Conservation (phyloP, 2,888 invertebrate species). For the Scrobipalpa costella region DNA sequence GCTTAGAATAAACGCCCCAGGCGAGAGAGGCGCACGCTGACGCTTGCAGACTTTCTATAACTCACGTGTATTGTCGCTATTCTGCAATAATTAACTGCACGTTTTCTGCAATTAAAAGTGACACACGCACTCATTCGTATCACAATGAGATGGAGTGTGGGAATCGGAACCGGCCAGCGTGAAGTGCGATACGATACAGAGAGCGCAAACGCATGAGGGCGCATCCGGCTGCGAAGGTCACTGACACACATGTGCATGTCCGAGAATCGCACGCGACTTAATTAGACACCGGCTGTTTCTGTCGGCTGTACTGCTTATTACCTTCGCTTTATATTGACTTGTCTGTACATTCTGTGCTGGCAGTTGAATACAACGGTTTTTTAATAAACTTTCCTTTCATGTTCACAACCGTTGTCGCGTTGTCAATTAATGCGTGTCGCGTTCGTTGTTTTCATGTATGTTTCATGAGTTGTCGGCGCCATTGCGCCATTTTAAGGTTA, state of each 20-base stretch:
- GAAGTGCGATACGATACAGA: slow-evolving; percentile 47
- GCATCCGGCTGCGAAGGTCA: slow-evolving; percentile 70
- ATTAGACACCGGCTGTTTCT: slow-evolving; percentile 51
- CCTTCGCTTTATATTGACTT: slow-evolving; percentile 17
- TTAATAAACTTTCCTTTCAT: slow-evolving; percentile 20
- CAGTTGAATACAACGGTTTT: slow-evolving; percentile 19
- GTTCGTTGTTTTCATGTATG: slow-evolving; percentile 9
- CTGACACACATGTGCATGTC: slow-evolving; percentile 55
- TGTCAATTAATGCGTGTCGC: slow-evolving; percentile 12
- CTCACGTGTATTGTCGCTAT: slow-evolving; percentile 4
- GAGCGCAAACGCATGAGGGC: slow-evolving; percentile 46
- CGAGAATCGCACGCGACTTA: slow-evolving; percentile 59
- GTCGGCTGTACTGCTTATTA: slow-evolving; percentile 21
- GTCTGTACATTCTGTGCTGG: slow-evolving; percentile 8
- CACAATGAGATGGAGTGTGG: slow-evolving; percentile 44
- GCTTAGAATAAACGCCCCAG: slow-evolving; percentile 4
- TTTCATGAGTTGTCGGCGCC: slow-evolving; percentile 6
- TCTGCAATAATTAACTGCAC: slow-evolving; percentile 12
- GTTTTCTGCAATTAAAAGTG: slow-evolving; percentile 17
- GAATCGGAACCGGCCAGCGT: slow-evolving; percentile 51
- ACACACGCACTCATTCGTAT: slow-evolving; percentile 44
- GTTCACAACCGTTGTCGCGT: neutral
- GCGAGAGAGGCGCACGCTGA: neutral
- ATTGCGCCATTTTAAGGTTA: neutral
- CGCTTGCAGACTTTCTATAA: slow-evolving; percentile 13